These are phyloP conservation scores for Bolborhynchus lineola DNA, from an alignment of 2,113 vertebrate species.

Conservation along the genomic window DNA sequence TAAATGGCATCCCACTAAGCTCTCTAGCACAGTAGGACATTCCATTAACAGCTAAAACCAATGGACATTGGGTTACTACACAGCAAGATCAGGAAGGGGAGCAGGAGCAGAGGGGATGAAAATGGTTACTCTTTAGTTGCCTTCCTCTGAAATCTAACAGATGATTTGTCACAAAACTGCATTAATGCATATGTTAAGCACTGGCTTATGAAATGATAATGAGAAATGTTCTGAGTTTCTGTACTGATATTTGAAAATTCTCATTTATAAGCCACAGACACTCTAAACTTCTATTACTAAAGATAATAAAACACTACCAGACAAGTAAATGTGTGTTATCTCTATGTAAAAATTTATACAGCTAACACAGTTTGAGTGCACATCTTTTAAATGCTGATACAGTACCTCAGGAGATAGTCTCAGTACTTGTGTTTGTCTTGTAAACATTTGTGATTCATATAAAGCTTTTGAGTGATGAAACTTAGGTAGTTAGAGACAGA, in stretches of 20 bases:
- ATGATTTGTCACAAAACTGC: constrained; percentile 69
- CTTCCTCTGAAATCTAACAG: constrained; percentile 66
- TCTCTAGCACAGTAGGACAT: constrained; percentile 59
- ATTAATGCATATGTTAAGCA: constrained; percentile 51
- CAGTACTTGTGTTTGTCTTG: constrained; percentile 20
- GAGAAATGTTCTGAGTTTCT: constrained; percentile 4
- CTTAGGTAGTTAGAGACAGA: constrained; percentile 19
- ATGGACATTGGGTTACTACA: constrained; percentile 23
- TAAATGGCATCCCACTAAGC: constrained; percentile 67
- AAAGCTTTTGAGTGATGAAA: background rate
- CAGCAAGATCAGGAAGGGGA: constrained; percentile 2
- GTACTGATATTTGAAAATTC: background rate
- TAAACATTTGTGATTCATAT: constrained; percentile 4
- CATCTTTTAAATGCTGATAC: constrained; percentile 14
- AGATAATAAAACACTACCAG: background rate
- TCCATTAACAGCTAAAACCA: constrained; percentile 59
- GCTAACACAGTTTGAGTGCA: background rate
- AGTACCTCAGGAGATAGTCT: background rate
- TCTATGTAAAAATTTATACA: constrained; percentile 10
- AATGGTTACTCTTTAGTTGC: constrained; percentile 53
- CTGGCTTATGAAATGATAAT: constrained; percentile 37
- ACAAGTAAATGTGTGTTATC: background rate
- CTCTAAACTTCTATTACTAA: background rate
- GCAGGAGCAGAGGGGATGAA: background rate
- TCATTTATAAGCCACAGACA: background rate